Evolutionary conservation across 92 coral and sea anemone genomes (phyloP).

Genomic region (Paragorgia papillata): DNA sequence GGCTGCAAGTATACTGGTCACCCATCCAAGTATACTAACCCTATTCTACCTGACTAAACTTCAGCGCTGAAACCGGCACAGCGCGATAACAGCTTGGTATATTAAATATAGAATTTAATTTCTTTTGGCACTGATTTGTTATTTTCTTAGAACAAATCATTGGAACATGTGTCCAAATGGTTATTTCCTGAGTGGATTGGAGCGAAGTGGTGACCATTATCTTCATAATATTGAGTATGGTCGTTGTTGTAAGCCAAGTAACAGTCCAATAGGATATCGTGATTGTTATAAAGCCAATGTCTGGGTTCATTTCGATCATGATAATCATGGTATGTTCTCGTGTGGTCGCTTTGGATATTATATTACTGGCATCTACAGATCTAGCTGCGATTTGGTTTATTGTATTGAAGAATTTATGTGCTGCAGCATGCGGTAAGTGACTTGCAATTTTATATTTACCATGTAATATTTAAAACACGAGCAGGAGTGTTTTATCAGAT

Average conservation of each 20-base stretch:
- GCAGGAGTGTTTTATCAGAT: no score
- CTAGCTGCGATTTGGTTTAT: conserved; percentile 16
- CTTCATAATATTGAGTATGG: conserved; percentile 31
- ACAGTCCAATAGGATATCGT: neutral
- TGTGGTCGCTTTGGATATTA: conserved; percentile 36
- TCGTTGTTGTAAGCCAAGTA: conserved; percentile 4
- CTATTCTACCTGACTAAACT: no score
- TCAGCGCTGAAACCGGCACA: no score
- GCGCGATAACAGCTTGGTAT: no score
- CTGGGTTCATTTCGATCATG: conserved; percentile 2
- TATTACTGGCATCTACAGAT: conserved; percentile 27
- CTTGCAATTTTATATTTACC: no score
- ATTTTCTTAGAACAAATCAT: neutral
- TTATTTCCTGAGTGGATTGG: conserved; percentile 24
- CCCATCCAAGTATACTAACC: no score
- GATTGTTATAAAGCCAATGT: conserved; percentile 15
- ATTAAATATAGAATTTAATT: no score
- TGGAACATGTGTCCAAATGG: conserved; percentile 34
- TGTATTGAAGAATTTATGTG: conserved; percentile 29
- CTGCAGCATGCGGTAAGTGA: conserved; percentile 33
- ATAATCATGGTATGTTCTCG: conserved; percentile 18
- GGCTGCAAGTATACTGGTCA: no score
- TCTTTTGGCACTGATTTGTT: no score
- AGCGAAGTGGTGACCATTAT: conserved; percentile 22
- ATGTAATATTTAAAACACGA: no score